Percentiles rank a stretch among this genome's conserved stretches.
Evolutionary conservation across 1,140 invertebrate genomes (phyloP).

Genomic region (Dreissena rostriformis): DNA sequence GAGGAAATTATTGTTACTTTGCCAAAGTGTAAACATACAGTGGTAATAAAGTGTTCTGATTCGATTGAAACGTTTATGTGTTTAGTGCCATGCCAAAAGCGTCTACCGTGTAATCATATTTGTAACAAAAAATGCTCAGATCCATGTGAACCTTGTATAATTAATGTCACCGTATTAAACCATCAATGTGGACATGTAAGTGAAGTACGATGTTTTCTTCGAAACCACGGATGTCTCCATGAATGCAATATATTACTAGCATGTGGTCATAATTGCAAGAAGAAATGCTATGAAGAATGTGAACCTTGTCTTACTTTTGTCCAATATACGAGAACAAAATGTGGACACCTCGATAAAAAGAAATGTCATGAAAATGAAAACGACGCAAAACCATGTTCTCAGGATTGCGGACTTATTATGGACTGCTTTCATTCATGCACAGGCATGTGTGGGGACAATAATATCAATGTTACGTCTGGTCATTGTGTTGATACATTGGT

Average conservation of each 20-base stretch:
- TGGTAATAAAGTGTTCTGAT: background rate
- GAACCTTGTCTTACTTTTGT: background rate
- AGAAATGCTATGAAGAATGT: background rate
- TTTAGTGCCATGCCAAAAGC: background rate
- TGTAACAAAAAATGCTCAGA: background rate
- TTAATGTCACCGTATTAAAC: background rate
- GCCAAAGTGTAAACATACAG: background rate
- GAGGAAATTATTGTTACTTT: background rate
- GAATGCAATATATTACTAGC: background rate
- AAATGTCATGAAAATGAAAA: background rate
- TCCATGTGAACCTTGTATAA: background rate
- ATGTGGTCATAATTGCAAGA: background rate
- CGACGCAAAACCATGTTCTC: background rate
- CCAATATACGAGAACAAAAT: background rate
- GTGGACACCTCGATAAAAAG: background rate
- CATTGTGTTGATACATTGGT: no score
- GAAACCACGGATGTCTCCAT: background rate
- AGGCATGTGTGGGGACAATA: background rate
- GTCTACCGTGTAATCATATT: background rate
- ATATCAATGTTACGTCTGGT: background rate
- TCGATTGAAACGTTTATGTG: background rate
- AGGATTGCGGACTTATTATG: background rate
- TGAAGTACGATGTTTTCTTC: background rate
- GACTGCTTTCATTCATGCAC: background rate
- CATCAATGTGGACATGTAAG: conserved; percentile 1